phyloP scores from a whole-genome alignment of 2,797 vertebrate species.

The Triplophysa bombifrons region DNA sequence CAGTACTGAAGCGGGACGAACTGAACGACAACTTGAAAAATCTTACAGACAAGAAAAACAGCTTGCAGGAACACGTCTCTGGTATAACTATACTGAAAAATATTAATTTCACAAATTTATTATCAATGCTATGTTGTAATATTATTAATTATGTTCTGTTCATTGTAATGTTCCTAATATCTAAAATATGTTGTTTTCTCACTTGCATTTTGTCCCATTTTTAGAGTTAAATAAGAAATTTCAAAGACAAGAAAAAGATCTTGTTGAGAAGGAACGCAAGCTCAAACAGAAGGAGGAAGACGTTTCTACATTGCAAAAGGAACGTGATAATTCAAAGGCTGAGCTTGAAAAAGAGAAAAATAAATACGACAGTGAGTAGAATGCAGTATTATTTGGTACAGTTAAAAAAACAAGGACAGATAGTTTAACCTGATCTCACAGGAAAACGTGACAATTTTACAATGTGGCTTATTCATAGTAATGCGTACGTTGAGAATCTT shows the following conservation, averaged over 20 bases:
- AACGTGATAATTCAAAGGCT: conserved; percentile 1
- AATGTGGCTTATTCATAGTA: too few species aligned
- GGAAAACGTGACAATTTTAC: too few species aligned
- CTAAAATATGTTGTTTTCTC: too few species aligned
- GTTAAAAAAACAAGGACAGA: not conserved
- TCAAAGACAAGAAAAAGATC: not conserved
- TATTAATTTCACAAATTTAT: too few species aligned
- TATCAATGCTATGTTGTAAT: too few species aligned
- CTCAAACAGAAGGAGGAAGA: conserved; percentile 7
- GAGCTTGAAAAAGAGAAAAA: conserved; percentile 19
- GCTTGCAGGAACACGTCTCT: not conserved
- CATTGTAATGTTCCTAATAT: too few species aligned
- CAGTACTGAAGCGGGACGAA: too few species aligned
- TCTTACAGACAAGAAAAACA: too few species aligned
- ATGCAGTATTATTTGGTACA: not conserved
- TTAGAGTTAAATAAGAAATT: conserved; percentile 56
- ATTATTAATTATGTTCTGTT: too few species aligned
- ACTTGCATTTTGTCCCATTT: not conserved
- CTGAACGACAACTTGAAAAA: not conserved
- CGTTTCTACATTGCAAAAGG: conserved; percentile 17
- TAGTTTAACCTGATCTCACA: too few species aligned
- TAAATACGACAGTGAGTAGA: conserved; percentile 8
- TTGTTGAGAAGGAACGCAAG: conserved; percentile 41
- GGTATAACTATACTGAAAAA: not conserved
- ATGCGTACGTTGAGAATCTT: too few species aligned